phyloP scores from a whole-genome alignment of 2,888 invertebrate species.

The Leucoptera coffeella region DNA sequence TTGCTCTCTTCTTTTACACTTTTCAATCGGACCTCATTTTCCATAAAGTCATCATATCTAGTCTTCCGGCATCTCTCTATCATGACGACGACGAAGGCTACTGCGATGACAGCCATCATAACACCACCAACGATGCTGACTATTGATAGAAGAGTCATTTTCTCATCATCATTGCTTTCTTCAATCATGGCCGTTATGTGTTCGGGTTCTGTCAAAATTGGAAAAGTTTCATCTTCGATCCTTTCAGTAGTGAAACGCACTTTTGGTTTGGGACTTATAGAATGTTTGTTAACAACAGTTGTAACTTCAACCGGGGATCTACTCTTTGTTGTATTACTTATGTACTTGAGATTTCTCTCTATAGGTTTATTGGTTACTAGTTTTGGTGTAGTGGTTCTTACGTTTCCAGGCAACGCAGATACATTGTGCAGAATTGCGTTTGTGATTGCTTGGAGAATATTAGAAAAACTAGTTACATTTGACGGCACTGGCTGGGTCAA shows the following conservation, averaged over 20 bases:
- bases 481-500: too few species aligned
- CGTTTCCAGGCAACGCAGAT: too few species aligned
- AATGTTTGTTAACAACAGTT: too few species aligned
- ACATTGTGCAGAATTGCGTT: too few species aligned
- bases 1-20: slow-evolving; percentile 36
- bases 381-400: not conserved
- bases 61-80: slow-evolving; percentile 34
- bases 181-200: slow-evolving; percentile 48
- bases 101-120: slow-evolving; percentile 44
- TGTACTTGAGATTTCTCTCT: slow-evolving; percentile 9
- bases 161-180: slow-evolving; percentile 27
- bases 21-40: slow-evolving; percentile 40
- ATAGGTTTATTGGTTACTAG: slow-evolving; percentile 8
- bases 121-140: slow-evolving; percentile 47
- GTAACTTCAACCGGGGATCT: too few species aligned
- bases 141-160: slow-evolving; percentile 41
- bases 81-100: slow-evolving; percentile 43
- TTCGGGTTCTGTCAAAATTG: slow-evolving; percentile 52
- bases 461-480: too few species aligned
- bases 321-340: slow-evolving; percentile 38
- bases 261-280: too few species aligned
- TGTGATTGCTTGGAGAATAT: too few species aligned
- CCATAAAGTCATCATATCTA: slow-evolving; percentile 31
- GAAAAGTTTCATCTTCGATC: slow-evolving; percentile 36
- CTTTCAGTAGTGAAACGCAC: too few species aligned